Evolutionary conservation across 1,140 invertebrate species (phyloP).

Genomic region (Vanessa atalanta): DNA sequence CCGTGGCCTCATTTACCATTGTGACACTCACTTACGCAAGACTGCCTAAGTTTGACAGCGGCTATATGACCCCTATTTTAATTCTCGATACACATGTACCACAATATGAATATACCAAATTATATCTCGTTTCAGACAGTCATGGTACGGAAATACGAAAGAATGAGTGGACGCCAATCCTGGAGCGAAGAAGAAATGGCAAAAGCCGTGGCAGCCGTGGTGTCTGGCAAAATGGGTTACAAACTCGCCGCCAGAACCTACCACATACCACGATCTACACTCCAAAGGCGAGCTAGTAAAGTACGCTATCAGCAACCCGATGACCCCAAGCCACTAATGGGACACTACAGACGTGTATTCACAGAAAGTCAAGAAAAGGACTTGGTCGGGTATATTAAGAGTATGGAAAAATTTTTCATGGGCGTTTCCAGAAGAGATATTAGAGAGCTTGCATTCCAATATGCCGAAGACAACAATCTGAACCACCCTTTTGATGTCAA

Average conservation of each 20-base stretch:
- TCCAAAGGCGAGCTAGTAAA: slow-evolving; percentile 74
- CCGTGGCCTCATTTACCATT: slow-evolving; percentile 32
- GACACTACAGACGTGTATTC: slow-evolving; percentile 72
- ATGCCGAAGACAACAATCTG: slow-evolving; percentile 71
- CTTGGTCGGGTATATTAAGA: slow-evolving; percentile 74
- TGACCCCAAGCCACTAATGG: slow-evolving; percentile 72
- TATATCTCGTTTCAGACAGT: slow-evolving; percentile 58
- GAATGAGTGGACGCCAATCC: slow-evolving; percentile 77
- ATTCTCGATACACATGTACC: background rate
- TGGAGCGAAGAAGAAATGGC: slow-evolving; percentile 79
- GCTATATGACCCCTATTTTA: background rate
- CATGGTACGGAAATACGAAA: slow-evolving; percentile 79
- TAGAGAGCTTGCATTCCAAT: slow-evolving; percentile 73
- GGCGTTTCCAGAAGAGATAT: slow-evolving; percentile 73
- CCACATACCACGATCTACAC: slow-evolving; percentile 73
- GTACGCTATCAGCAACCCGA: slow-evolving; percentile 71
- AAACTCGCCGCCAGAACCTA: slow-evolving; percentile 74
- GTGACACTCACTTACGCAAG: slow-evolving; percentile 32
- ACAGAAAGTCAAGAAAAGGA: slow-evolving; percentile 75
- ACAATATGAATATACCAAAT: slow-evolving; percentile 8
- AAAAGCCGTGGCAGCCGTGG: slow-evolving; percentile 74
- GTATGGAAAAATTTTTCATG: slow-evolving; percentile 76
- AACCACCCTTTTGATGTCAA: slow-evolving; percentile 75
- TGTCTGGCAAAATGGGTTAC: slow-evolving; percentile 79
- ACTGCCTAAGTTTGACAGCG: slow-evolving; percentile 22